Base-by-base conservation (phyloP, 2,888 invertebrate genomes). In the Brenthis daphne region DNA sequence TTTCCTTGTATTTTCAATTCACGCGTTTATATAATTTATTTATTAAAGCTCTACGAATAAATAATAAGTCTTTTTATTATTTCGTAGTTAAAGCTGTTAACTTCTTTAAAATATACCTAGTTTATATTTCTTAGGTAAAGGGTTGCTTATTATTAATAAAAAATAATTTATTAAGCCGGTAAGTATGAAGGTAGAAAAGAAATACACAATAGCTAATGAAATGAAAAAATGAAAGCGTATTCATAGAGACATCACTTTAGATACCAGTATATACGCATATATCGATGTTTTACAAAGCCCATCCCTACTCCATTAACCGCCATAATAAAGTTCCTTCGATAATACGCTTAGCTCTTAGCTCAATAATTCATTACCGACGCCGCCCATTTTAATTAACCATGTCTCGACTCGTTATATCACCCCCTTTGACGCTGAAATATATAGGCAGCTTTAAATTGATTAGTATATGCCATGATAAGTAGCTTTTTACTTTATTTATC, bases 271-370 rank as follows among this genome's bases (percentile, higher is more conserved):
- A n/a, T n/a, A 13, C 37, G 5, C 29, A 60, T 29, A 57, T 69
- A 78, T 80, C 80, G 81, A 84, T 72, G 78, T 29, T 2, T 47
- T 48, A 57, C 1, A 29, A 69, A 76, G 80, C 73, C 83, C 86
- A 83, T 72, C 80, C 70, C 85, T 80, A 53, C 43, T 85, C 82
- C 85, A 87, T 89, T 87, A 87, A 83, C 89, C 82, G 83, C 82
- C 84, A 85, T 90, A 90, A 91, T 91, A 92, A 92, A 91, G 90
- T 91, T 92, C 90, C 85, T 86, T 82, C 87, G 86, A 87, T 90
- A 90, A 91, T 90, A 89, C 87, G 90, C 89, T 91, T 91, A 91
- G 85, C 89, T 86, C 85, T 85, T 85, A 88, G 88, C 87, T 90
- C 89, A 90, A 91, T 92, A 88, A 92, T 91, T 92, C 86, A 92